A percentile compares a stretch with the other conserved stretches of the same genome.
Conservation (phyloP, 2,797 vertebrate genomes). For the Tangara arthus region DNA sequence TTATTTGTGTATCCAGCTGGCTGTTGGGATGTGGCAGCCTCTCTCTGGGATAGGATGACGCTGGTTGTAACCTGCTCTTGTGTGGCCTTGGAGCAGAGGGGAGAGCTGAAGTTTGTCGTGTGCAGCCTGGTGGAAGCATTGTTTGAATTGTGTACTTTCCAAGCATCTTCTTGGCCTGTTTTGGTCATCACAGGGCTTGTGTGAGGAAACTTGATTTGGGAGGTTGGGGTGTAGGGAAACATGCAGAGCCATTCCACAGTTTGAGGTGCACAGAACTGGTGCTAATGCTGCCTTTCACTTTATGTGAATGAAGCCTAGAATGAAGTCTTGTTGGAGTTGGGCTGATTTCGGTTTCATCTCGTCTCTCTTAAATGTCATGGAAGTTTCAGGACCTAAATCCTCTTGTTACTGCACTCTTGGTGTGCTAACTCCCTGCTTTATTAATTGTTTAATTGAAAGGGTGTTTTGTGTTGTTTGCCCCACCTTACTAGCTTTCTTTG, state of each 20-base stretch:
- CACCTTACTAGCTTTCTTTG: background rate
- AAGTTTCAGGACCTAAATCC: constrained; percentile 6
- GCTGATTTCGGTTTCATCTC: background rate
- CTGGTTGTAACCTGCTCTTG: background rate
- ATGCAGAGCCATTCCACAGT: background rate
- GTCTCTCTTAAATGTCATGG: background rate
- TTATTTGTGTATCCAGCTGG: background rate
- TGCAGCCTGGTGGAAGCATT: background rate
- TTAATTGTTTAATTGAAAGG: background rate
- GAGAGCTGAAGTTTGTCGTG: background rate
- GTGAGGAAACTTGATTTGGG: background rate
- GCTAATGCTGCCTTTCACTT: background rate
- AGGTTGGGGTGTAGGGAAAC: background rate
- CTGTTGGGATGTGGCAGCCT: background rate
- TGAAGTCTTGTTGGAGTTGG: background rate
- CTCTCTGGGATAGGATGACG: background rate
- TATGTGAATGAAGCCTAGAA: background rate
- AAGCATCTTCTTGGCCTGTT: background rate
- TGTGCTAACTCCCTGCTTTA: background rate
- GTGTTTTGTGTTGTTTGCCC: background rate
- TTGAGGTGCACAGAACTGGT: background rate
- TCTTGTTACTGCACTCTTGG: background rate
- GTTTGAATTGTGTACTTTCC: background rate
- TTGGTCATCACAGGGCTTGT: background rate
- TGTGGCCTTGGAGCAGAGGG: background rate